phyloP scores from a whole-genome alignment of 2,888 invertebrate species.

The Drosophila melanocephala region DNA sequence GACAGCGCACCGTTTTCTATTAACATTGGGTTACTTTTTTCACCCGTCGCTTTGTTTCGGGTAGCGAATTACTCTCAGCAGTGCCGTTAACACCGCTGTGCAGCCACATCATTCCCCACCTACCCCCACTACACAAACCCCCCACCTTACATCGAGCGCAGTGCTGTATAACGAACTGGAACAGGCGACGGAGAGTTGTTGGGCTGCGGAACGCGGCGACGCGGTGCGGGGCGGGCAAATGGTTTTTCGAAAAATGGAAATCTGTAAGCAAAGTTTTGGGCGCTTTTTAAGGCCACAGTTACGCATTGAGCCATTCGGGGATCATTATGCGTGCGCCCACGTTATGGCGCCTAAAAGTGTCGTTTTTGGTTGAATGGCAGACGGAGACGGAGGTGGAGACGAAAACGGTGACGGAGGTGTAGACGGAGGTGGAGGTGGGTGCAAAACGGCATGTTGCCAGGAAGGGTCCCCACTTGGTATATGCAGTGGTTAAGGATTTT shows the following conservation, averaged over 20 bases:
- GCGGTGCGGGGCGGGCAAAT: slow-evolving; percentile 35
- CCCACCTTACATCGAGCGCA: slow-evolving; percentile 4
- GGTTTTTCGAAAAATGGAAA: slow-evolving; percentile 69
- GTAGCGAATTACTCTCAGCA: slow-evolving; percentile 79
- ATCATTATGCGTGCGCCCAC: slow-evolving; percentile 79
- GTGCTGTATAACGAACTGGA: slow-evolving; percentile 38
- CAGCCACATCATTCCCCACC: slow-evolving; percentile 15
- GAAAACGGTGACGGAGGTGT: no score
- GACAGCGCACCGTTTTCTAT: slow-evolving; percentile 70
- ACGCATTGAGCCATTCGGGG: slow-evolving; percentile 73
- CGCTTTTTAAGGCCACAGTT: slow-evolving; percentile 45
- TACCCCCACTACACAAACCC: background rate
- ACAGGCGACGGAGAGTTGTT: background rate
- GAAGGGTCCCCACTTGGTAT: background rate
- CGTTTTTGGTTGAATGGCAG: slow-evolving; percentile 41
- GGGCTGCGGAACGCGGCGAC: background rate
- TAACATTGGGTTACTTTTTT: slow-evolving; percentile 60
- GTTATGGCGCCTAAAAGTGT: slow-evolving; percentile 71
- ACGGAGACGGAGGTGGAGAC: background rate
- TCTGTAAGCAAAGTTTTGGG: slow-evolving; percentile 63
- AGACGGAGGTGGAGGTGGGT: background rate
- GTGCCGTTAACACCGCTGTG: slow-evolving; percentile 80
- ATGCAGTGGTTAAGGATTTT: background rate
- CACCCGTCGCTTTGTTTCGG: slow-evolving; percentile 40
- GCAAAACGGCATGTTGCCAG: background rate